Conservation (phyloP, 2,888 invertebrate genomes). For the Orchestes rusci region DNA sequence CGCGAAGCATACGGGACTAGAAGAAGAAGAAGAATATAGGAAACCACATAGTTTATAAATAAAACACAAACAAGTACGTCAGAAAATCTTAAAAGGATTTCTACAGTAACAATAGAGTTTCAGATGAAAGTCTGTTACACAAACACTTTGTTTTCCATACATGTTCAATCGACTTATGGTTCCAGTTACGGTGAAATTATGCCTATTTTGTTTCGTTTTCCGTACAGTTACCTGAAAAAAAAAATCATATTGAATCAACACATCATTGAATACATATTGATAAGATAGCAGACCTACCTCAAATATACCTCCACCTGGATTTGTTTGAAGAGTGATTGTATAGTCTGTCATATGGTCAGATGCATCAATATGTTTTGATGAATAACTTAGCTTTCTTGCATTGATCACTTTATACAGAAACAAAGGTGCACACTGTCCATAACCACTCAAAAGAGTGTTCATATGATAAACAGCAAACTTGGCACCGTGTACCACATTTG, state of each 20-base stretch:
- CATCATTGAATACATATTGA: neutral
- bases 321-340: conserved; percentile 55
- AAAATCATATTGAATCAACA: neutral
- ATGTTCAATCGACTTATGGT: conserved; percentile 71
- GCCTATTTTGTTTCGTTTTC: neutral
- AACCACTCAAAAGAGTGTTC: conserved; percentile 54
- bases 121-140: conserved; percentile 65
- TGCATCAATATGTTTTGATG: conserved; percentile 38
- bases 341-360: conserved; percentile 49
- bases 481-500: conserved; percentile 52
- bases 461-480: conserved; percentile 56
- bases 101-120: conserved; percentile 73
- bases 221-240: conserved; percentile 5
- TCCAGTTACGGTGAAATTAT: conserved; percentile 55
- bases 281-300: conserved; percentile 49
- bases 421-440: conserved; percentile 60
- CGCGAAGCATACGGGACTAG: too few relatives aligned
- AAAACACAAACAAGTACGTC: too few relatives aligned
- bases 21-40: too few relatives aligned
- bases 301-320: conserved; percentile 66
- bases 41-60: too few relatives aligned
- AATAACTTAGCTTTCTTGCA: conserved; percentile 56
- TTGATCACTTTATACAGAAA: conserved; percentile 55
- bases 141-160: conserved; percentile 74
- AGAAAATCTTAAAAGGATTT: conserved; percentile 30